Evolutionary conservation across 2,888 invertebrate species (phyloP).

Genomic region (Sturmia bella): DNA sequence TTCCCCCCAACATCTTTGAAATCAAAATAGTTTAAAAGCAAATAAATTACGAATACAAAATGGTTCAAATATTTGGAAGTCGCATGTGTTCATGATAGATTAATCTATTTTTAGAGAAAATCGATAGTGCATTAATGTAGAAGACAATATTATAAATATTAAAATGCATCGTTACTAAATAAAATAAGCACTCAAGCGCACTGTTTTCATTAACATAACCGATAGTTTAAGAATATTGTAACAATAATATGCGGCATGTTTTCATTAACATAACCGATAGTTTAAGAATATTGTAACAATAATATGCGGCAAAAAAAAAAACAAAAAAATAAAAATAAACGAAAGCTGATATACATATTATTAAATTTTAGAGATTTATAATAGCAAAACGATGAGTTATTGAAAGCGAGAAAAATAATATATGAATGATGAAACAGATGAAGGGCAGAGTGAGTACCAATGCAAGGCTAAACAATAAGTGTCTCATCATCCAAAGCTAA

Average conservation of each 20-base stretch:
- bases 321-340: no score
- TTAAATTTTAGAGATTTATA: slow-evolving; percentile 30
- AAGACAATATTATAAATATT: slow-evolving; percentile 30
- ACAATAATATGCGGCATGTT: slow-evolving; percentile 24
- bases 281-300: slow-evolving; percentile 33
- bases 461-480: slow-evolving; percentile 60
- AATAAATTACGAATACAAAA: slow-evolving; percentile 58
- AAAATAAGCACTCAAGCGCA: slow-evolving; percentile 20
- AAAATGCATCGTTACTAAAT: slow-evolving; percentile 52
- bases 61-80: slow-evolving; percentile 64
- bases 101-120: slow-evolving; percentile 25
- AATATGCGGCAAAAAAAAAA: slow-evolving; percentile 25
- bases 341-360: slow-evolving; percentile 12
- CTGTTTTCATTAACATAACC: slow-evolving; percentile 19
- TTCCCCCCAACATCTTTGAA: slow-evolving; percentile 34
- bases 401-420: slow-evolving; percentile 19
- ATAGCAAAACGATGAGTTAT: slow-evolving; percentile 20
- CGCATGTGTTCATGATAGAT: slow-evolving; percentile 29
- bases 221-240: slow-evolving; percentile 30
- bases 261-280: slow-evolving; percentile 15
- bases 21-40: slow-evolving; percentile 30
- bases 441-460: slow-evolving; percentile 36
- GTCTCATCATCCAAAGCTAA: slow-evolving; percentile 62
- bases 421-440: slow-evolving; percentile 46
- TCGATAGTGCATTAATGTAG: slow-evolving; percentile 20